Evolutionary conservation across 1,140 invertebrate genomes (phyloP).

Genomic region (Trissolcus basalis): DNA sequence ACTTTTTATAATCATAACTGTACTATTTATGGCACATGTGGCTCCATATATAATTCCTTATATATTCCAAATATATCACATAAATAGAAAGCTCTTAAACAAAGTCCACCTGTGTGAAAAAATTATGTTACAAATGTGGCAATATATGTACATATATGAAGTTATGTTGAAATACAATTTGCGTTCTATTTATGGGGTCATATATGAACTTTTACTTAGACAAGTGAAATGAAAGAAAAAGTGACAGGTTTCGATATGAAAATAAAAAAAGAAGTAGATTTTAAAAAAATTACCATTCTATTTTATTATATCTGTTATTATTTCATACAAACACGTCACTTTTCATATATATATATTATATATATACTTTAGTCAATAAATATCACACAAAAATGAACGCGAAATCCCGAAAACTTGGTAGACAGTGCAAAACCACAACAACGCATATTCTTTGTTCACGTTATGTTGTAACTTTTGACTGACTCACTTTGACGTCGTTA

Average conservation of each 20-base stretch:
- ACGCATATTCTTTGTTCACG: not conserved
- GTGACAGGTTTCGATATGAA: slow-evolving; percentile 13
- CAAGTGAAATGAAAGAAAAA: too few species aligned
- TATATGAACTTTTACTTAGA: too few species aligned
- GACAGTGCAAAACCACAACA: slow-evolving; percentile 27
- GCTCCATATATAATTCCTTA: too few species aligned
- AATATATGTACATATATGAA: too few species aligned
- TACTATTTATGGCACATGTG: too few species aligned
- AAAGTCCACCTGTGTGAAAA: too few species aligned
- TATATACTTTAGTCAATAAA: slow-evolving; percentile 31
- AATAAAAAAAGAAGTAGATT: slow-evolving; percentile 20
- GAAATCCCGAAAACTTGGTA: slow-evolving; percentile 27
- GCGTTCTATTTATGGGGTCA: too few species aligned
- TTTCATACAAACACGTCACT: slow-evolving; percentile 51
- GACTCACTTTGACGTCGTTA: not conserved
- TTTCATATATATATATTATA: slow-evolving; percentile 43
- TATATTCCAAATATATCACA: too few species aligned
- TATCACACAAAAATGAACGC: slow-evolving; percentile 42
- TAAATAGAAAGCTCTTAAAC: too few species aligned
- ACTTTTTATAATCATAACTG: too few species aligned
- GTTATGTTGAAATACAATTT: too few species aligned
- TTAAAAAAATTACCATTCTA: slow-evolving; percentile 57
- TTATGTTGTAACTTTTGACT: slow-evolving; percentile 9
- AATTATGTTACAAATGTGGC: too few species aligned
- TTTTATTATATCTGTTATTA: slow-evolving; percentile 50